Evolutionary conservation across 2,797 vertebrate genomes (phyloP).

Genomic region (Phrynocephalus guinanensis): DNA sequence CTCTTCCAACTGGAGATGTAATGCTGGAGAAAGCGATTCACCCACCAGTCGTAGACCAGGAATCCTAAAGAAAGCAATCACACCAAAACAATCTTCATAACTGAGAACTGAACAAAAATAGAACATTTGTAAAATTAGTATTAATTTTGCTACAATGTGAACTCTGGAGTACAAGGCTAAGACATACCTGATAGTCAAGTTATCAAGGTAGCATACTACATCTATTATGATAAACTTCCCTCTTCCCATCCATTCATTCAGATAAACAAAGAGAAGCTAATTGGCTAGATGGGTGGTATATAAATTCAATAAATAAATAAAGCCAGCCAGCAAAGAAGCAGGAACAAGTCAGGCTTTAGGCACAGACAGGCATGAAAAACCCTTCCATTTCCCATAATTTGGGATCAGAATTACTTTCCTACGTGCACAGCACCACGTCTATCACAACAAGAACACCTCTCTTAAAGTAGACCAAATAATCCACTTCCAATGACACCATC

Average conservation of each 20-base stretch:
- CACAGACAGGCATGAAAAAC: background rate
- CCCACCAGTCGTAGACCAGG: slow-evolving; percentile 89
- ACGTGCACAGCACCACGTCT: background rate
- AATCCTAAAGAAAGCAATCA: slow-evolving; percentile 76
- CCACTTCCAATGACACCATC: background rate
- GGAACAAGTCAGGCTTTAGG: background rate
- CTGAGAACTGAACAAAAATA: background rate
- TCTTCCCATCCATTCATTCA: background rate
- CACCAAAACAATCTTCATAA: slow-evolving; percentile 4
- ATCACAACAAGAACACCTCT: background rate
- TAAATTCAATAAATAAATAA: too few relatives aligned
- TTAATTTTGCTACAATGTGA: background rate
- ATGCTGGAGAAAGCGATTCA: slow-evolving; percentile 85
- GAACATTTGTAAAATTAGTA: background rate
- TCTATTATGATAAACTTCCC: background rate
- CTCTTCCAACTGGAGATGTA: slow-evolving; percentile 89
- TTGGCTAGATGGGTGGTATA: too few relatives aligned
- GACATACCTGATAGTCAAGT: background rate
- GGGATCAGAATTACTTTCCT: background rate
- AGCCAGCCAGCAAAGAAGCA: background rate
- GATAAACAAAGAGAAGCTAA: background rate
- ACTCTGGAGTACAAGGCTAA: background rate
- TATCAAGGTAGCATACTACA: background rate
- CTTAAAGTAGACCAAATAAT: background rate
- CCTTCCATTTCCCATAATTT: background rate